These are phyloP conservation scores for Trissonchulus sp. DNA, from an alignment of 2,888 invertebrate species.

Conservation along the genomic window DNA sequence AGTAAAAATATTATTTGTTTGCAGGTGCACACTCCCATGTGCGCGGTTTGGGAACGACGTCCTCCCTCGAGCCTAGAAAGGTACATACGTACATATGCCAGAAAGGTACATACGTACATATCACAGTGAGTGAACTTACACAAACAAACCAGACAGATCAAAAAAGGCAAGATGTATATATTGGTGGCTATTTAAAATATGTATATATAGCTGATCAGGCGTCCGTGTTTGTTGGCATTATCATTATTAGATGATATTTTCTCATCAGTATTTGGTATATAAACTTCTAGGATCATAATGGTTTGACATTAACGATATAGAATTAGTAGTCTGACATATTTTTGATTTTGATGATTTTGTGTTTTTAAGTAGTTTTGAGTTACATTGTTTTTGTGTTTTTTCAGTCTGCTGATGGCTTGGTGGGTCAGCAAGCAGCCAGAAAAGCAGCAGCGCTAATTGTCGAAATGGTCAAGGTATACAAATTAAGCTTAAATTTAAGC, in stretches of 20 bases:
- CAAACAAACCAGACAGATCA: constrained; percentile 45
- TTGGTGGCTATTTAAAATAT: no score
- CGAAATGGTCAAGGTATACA: constrained; percentile 77
- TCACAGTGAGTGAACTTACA: no score
- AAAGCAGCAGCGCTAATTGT: constrained; percentile 88
- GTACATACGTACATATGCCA: constrained; percentile 17
- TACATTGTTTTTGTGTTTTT: constrained; percentile 23
- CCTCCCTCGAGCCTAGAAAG: constrained; percentile 38
- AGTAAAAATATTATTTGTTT: no score
- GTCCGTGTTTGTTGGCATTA: no score
- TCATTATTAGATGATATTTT: no score
- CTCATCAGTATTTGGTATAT: no score
- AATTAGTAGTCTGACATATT: no score
- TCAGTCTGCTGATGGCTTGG: constrained; percentile 90
- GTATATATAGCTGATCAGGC: neutral
- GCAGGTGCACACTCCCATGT: constrained; percentile 92
- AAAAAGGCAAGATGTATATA: neutral
- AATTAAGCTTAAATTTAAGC: no score
- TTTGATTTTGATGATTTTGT: neutral
- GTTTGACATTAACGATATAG: no score
- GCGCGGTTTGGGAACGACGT: constrained; percentile 87
- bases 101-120: no score
- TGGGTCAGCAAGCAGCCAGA: constrained; percentile 78
- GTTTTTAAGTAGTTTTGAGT: neutral
- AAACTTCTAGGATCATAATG: no score